Conservation (phyloP, 2,888 invertebrate species). For the Athripsodes cinereus region DNA sequence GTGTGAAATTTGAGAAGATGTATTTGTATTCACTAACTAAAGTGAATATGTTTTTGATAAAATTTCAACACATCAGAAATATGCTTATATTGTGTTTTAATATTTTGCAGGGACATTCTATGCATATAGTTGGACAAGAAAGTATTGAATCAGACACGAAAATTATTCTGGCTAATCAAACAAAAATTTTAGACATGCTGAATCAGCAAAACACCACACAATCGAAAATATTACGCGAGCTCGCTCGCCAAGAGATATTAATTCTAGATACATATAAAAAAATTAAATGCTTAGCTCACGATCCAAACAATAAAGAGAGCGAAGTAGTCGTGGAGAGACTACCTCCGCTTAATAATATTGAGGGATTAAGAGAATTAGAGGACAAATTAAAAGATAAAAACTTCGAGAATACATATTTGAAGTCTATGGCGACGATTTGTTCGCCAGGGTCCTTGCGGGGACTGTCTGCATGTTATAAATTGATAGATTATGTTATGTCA, state of each 20-base stretch:
- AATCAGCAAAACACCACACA: too few relatives aligned
- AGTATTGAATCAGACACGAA: too few relatives aligned
- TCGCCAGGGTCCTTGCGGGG: neutral
- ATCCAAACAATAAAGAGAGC: neutral
- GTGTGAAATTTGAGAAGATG: too few relatives aligned
- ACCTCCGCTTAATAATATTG: neutral
- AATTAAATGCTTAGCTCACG: neutral
- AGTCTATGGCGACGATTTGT: neutral
- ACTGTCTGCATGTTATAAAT: neutral
- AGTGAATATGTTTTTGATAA: too few relatives aligned
- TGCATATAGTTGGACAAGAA: too few relatives aligned
- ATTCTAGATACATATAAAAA: neutral
- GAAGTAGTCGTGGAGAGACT: too few relatives aligned
- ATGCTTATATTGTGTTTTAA: too few relatives aligned
- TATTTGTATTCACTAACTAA: too few relatives aligned
- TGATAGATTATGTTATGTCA: neutral
- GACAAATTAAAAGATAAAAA: neutral
- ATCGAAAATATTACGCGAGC: neutral
- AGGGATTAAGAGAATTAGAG: neutral
- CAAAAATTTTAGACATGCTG: too few relatives aligned
- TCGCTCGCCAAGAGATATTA: neutral
- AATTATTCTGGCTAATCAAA: too few relatives aligned
- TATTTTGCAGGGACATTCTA: too few relatives aligned
- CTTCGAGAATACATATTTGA: neutral
- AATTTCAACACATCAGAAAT: too few relatives aligned